Base-by-base conservation (phyloP, 2,797 vertebrate species). In the Malacoraja senta region DNA sequence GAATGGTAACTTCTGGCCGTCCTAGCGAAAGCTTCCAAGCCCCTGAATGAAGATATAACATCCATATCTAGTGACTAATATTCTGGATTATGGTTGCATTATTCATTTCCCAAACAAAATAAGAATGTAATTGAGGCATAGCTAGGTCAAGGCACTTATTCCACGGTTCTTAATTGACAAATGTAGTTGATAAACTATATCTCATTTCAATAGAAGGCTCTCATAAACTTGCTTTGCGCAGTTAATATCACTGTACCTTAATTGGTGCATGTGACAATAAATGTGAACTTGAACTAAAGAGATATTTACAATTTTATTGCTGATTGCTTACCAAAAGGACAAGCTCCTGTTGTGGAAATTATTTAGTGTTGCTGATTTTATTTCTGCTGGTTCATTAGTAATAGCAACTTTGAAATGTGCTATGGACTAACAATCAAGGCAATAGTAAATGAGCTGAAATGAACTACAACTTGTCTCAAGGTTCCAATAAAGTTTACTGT, bases 401-500 rank as follows among this genome's bases (percentile, higher is more conserved):
- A 35, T 68, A 35, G n/a, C 65, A 68, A 68, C 8, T 35, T 8
- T 7, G 9, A 88, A 88, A 9, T 12, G 21, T 21, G 68, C 32
- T 68, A 10, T 65, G 19, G 9, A 21, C 17, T 68, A 2, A 65
- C 32, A 65, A 15, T 1, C 17, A 65, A 3, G 61, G 8, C 65
- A 19, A 88, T 21, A 32, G 21, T 68, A 88, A 88, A 35, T 88
- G 84, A 88, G 17, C 61, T 88, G 63, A 88, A 88, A 68, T 88
- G 84, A 35, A 21, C 17, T 21, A 24, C 84, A 35, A 88, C 9
- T 68, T 88, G 61, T 32, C 29, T 65, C n/a, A 88, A 15, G 6
- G n/a, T 63, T 65, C 58, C 83, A 88, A 88, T 88, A 65, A 88
- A 88, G 12, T 84, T 86, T 29, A n/a, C 4, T 86, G n/a, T 32